Evolutionary conservation across 2,113 vertebrate species (phyloP).

Genomic region (Lepus timidus): DNA sequence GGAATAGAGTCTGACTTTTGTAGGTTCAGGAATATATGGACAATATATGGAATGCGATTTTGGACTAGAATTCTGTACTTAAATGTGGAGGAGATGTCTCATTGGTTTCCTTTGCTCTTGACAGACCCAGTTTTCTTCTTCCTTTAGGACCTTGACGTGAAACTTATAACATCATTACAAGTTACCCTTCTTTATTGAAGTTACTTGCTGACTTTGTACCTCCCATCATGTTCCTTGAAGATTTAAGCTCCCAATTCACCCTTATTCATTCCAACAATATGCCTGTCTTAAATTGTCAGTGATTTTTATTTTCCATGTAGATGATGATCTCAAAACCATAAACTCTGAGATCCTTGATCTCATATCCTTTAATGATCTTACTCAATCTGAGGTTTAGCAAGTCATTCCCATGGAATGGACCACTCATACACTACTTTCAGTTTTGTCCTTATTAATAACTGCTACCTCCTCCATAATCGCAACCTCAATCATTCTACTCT

Average conservation of each 20-base stretch:
- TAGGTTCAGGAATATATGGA: not conserved
- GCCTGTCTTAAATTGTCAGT: not conserved
- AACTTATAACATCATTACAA: not conserved
- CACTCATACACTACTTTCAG: not conserved
- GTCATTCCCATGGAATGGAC: not conserved
- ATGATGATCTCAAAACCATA: not conserved
- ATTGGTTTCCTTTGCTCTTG: not conserved
- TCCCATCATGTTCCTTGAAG: not conserved
- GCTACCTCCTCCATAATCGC: not conserved
- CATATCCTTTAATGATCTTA: not conserved
- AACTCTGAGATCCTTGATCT: not conserved
- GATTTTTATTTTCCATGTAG: not conserved
- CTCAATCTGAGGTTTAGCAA: not conserved
- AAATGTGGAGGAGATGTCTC: not conserved
- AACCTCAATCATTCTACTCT: not conserved
- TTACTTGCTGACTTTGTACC: not conserved
- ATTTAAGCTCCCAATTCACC: not conserved
- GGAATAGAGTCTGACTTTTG: not conserved
- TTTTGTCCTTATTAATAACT: not conserved
- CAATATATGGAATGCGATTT: not conserved
- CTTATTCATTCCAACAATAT: not conserved
- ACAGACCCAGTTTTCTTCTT: not conserved
- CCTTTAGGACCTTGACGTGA: not conserved
- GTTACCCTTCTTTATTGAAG: not conserved
- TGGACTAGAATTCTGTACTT: constrained; percentile 38